Base-by-base conservation (phyloP, 2,113 vertebrate species). In the Asarcornis scutulata region DNA sequence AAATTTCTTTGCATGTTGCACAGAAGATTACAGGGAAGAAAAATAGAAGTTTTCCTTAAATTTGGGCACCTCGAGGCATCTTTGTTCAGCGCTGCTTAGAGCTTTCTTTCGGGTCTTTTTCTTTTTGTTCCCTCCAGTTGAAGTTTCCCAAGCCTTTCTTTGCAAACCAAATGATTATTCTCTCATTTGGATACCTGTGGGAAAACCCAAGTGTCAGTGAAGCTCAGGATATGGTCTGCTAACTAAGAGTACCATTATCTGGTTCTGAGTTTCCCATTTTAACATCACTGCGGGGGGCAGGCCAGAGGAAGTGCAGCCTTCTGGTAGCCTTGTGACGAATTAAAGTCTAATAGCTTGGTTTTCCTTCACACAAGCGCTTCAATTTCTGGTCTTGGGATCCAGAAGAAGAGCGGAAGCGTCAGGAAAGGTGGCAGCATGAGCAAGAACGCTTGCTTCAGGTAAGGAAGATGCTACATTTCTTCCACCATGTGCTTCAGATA, bases 371-470 rank as follows among this genome's bases (percentile, higher is more conserved):
- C 97, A 98, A 98, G 97, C 98, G 97, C 97, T 98, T 96, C 94
- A 99, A 99, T 96, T 98, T 98, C 98, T 99, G 99, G 98, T 98
- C 98, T 31, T 99, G 99, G 99, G 98, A 99, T 98, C 99, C 99
- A 10, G 99, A 99, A 97, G 99, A 99, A 97, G 99, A 99, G 95
- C 98, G 99, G 96, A 98, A 98, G 96, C 98, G 99, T 56, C 99
- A 99, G 97, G 98, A 99, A 93, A 99, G 98, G 90, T 99, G 99
- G 99, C 99, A 99, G 94, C 98, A 98, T 93, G 99, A 99, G 94
- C 99, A 99, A 97, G 99, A 99, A 63, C 99, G 99, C 88, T 96
- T 99, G 95, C 99, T 99, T 96, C 99, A 99, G 99, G 99, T 99
- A 98, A 32, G 86, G 62, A 63, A 58, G 78, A 83, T 53, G 25